phyloP scores from a whole-genome alignment of 2,113 vertebrate species.

The Leptosomus discolor region DNA sequence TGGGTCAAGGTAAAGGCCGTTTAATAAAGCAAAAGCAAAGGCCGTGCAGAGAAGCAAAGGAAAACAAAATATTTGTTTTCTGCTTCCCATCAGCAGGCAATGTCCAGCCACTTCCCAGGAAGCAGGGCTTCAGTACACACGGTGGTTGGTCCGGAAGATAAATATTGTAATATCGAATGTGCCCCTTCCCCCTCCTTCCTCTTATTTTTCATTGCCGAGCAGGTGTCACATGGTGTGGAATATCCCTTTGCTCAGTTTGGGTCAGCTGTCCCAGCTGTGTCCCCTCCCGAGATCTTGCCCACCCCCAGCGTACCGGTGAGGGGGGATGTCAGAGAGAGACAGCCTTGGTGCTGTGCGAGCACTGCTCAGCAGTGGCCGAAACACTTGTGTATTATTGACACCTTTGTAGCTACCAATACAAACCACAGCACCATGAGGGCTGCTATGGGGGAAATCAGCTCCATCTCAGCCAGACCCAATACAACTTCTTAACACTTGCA shows the following conservation, averaged over 20 bases:
- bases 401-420: background rate
- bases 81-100: background rate
- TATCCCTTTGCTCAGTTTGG: background rate
- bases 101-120: background rate
- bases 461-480: background rate
- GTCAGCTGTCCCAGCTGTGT: background rate
- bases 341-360: background rate
- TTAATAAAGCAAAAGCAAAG: background rate
- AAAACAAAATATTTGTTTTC: background rate
- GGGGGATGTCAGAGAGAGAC: accelerated
- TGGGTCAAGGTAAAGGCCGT: background rate
- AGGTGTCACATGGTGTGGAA: too few species aligned
- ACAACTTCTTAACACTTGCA: background rate
- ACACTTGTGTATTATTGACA: background rate
- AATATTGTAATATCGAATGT: background rate
- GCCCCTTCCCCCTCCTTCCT: background rate
- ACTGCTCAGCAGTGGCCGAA: background rate
- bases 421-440: background rate
- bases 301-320: background rate
- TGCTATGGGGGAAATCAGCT: background rate
- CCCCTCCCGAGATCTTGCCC: background rate
- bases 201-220: background rate
- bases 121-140: accelerated
- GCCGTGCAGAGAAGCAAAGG: background rate
- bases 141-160: background rate